Evolutionary conservation across 2,797 vertebrate genomes (phyloP).

Genomic region (Siniperca undulata): DNA sequence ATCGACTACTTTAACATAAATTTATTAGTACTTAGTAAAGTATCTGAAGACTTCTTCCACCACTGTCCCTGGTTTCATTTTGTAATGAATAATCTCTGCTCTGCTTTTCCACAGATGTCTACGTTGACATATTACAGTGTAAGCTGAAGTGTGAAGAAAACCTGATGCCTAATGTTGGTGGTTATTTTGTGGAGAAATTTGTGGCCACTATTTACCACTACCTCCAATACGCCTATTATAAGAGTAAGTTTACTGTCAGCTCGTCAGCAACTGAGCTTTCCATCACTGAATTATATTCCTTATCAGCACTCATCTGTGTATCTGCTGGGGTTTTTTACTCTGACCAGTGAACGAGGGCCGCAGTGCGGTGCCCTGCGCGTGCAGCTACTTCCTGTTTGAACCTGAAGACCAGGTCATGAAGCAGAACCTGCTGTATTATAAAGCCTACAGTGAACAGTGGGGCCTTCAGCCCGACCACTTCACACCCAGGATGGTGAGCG

Average conservation of each 20-base stretch:
- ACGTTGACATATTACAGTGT: conserved; percentile 86
- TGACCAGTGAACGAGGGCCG: conserved; percentile 88
- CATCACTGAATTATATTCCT: neutral
- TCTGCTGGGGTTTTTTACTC: neutral
- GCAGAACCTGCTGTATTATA: conserved; percentile 92
- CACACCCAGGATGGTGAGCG: conserved; percentile 86
- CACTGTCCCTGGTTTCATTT: neutral
- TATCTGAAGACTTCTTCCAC: neutral
- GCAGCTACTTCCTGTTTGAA: conserved; percentile 92
- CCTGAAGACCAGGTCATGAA: conserved; percentile 90
- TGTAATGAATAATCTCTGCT: neutral
- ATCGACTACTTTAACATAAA: neutral
- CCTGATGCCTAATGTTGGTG: conserved; percentile 90
- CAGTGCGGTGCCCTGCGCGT: conserved; percentile 88
- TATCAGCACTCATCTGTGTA: neutral
- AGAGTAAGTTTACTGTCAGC: conserved; percentile 81
- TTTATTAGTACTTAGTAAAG: neutral
- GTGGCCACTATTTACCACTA: conserved; percentile 94
- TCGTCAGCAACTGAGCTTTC: neutral
- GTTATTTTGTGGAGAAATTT: conserved; percentile 92
- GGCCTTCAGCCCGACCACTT: conserved; percentile 87
- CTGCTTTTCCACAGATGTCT: conserved; percentile 81
- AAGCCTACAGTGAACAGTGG: conserved; percentile 90
- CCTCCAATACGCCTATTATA: conserved; percentile 93
- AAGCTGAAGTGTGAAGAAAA: conserved; percentile 89